Percentiles rank a stretch among this genome's conserved stretches.
phyloP scores from a whole-genome alignment of 37 sponge, comb jelly and placozoan species.

The Ianthella basta region DNA sequence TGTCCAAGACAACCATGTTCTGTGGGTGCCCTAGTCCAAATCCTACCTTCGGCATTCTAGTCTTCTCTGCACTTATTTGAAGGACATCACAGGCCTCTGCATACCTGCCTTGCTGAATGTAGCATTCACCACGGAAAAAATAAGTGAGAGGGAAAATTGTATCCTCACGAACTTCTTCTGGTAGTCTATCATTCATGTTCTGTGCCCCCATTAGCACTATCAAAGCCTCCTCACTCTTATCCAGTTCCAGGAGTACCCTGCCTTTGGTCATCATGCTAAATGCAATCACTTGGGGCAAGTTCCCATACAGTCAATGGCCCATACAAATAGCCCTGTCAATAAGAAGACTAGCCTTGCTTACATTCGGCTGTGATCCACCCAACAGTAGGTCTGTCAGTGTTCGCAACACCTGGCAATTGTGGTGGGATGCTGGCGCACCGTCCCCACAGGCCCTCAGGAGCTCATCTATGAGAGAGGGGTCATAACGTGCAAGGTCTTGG shows the following conservation, averaged over 20 bases:
- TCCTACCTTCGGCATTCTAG: not conserved
- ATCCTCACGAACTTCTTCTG: not conserved
- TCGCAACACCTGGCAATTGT: not conserved
- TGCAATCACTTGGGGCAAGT: not conserved
- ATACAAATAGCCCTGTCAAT: not conserved
- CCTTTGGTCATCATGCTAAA: constrained; percentile 9
- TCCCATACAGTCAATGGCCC: not conserved
- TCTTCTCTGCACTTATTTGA: not conserved
- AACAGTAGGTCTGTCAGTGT: not conserved
- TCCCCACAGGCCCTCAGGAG: not conserved
- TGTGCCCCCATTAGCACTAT: not conserved
- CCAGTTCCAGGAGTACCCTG: not conserved
- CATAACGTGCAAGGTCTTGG: not conserved
- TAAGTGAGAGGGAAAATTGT: not conserved
- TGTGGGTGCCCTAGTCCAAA: constrained; percentile 21
- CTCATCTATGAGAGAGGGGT: not conserved
- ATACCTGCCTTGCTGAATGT: not conserved
- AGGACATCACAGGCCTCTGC: not conserved
- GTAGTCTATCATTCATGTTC: not conserved
- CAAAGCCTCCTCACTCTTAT: not conserved
- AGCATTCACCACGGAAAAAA: not conserved
- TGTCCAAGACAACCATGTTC: not conserved
- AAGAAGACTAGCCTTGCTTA: not conserved
- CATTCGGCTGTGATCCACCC: not conserved
- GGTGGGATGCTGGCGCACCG: not conserved